A percentile compares a stretch with the other conserved stretches of the same genome.
Evolutionary conservation across 2,888 invertebrate genomes (phyloP).

Genomic region (Xanthia togata): DNA sequence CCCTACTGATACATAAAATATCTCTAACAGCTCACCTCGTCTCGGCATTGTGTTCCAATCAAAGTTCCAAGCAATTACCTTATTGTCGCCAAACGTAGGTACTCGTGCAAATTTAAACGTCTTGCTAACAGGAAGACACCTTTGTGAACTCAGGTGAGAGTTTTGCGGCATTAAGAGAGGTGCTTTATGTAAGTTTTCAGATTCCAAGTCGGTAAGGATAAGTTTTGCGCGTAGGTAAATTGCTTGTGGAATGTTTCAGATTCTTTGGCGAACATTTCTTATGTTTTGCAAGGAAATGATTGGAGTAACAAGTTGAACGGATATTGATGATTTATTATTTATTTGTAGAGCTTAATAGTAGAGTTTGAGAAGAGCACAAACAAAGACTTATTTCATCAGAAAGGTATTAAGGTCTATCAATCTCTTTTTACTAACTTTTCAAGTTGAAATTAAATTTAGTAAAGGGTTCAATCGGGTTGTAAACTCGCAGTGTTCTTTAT

Average conservation of each 20-base stretch:
- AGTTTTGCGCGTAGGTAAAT: not conserved
- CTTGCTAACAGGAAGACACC: conserved; percentile 33
- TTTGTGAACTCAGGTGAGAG: conserved; percentile 37
- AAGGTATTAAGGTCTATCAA: no score
- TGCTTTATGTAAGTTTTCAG: conserved; percentile 9
- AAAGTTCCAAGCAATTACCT: conserved; percentile 51
- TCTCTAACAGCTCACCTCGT: conserved; percentile 43
- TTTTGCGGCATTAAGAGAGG: not conserved
- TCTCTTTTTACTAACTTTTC: not conserved
- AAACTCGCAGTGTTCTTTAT: no score
- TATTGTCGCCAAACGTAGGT: conserved; percentile 48
- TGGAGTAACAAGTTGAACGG: not conserved
- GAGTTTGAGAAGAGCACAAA: no score
- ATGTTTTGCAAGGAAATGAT: not conserved
- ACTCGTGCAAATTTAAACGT: conserved; percentile 39
- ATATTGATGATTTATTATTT: not conserved
- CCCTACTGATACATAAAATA: conserved; percentile 30
- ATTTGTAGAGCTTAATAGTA: no score
- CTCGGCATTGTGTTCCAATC: conserved; percentile 58
- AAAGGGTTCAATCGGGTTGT: no score
- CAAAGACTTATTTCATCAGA: no score
- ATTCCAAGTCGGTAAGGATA: not conserved
- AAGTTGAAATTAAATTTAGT: not conserved
- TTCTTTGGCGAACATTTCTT: not conserved
- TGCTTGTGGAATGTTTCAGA: not conserved